Percentiles rank a stretch among this genome's conserved stretches.
Evolutionary conservation across 2,888 invertebrate species (phyloP).

Genomic region (Synergus umbraculus): DNA sequence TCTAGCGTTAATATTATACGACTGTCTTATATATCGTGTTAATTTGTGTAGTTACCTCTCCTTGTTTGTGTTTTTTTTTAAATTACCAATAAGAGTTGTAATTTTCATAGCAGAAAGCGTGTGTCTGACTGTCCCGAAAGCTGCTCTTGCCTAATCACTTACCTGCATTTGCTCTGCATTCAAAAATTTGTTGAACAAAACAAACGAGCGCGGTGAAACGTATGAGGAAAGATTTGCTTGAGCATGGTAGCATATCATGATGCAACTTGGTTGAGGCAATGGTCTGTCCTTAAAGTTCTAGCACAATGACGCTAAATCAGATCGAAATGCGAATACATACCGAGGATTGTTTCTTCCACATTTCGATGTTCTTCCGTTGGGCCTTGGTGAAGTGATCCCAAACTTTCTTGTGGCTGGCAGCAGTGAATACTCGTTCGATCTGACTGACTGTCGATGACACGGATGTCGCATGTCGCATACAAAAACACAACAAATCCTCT

Average conservation of each 20-base stretch:
- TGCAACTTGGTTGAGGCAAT: constrained; percentile 36
- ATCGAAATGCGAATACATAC: constrained; percentile 80
- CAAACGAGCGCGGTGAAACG: constrained; percentile 24
- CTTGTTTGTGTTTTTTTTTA: constrained; percentile 22
- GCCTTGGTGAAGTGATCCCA: constrained; percentile 99
- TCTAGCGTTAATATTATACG: constrained; percentile 47
- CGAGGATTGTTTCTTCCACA: constrained; percentile 98
- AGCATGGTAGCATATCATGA: constrained; percentile 18
- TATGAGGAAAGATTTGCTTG: constrained; percentile 23
- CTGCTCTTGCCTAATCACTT: constrained; percentile 46
- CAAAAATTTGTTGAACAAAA: constrained; percentile 34
- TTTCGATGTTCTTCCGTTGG: constrained; percentile 98
- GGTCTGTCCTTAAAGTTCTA: constrained; percentile 41
- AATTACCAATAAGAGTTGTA: constrained; percentile 47
- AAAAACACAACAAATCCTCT: constrained; percentile 77
- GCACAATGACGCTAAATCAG: constrained; percentile 48
- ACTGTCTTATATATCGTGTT: constrained; percentile 47
- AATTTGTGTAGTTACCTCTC: constrained; percentile 51
- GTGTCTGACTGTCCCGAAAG: constrained; percentile 56
- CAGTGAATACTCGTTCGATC: constrained; percentile 98
- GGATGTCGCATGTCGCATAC: constrained; percentile 77
- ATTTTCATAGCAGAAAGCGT: constrained; percentile 53
- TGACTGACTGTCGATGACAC: constrained; percentile 91
- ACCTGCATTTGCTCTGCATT: constrained; percentile 44
- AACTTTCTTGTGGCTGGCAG: constrained; percentile 97